Evolutionary conservation across 2,113 vertebrate genomes (phyloP), one percentile per base, ranked within the genome.

Genomic region (Macrotis lagotis): DNA sequence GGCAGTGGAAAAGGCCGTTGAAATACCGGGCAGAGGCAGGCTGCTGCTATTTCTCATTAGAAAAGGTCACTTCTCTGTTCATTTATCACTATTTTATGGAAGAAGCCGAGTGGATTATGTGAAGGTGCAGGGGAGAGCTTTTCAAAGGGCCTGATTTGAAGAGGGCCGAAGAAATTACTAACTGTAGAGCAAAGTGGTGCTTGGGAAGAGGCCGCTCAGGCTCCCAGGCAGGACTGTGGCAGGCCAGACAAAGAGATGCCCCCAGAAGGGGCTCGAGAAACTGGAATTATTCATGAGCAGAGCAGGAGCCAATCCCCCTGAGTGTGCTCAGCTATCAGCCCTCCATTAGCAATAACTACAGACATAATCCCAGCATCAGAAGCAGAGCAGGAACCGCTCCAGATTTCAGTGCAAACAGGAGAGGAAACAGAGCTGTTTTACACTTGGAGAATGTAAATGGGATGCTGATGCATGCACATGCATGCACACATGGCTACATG

Each of bases 31-130:
- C 95, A 97, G 96, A 97, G 95, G 95, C 89, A 96, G 97, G 88
- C 96, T 95, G 96, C 51, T 96, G 97, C 96, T 98, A 98, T 97
- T 98, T 98, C 96, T 98, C 95, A 98, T 98, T 98, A 98, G 12
- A 49, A 98, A 98, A 98, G 97, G 98, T 98, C 98, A 98, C 89
- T 52, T 51, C 94, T 98, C 55, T 91, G 93, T 96, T 97, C 97
- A 96, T 98, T 98, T 96, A 97, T 98, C 98, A 98, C 96, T 93
- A 93, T 97, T 98, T 98, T 98, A 97, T 97, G 37, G 96, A 96
- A 59, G 95, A 90, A 96, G 59, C 66, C 93, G 48, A 95, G 96
- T 97, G 95, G 95, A 44, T 51, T 95, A 93, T 97, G 96, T 96
- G 97, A 97, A 95, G 92, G 88, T 97, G 96, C 66, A 93, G 93